phyloP scores from a whole-genome alignment of 2,113 vertebrate species.

The Polypterus bichir region DNA sequence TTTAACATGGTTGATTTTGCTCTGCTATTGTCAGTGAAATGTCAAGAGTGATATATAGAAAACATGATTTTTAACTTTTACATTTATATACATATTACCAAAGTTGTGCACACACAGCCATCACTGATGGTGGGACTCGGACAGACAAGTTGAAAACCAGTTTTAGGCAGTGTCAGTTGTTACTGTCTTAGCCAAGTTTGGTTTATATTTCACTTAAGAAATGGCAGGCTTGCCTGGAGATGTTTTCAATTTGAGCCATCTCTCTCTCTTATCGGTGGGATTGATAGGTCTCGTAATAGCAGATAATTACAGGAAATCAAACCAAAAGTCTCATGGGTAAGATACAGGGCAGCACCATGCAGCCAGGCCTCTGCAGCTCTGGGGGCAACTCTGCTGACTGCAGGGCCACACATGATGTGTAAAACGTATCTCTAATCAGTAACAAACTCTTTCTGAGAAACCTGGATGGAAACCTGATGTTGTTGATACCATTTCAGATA shows the following conservation, averaged over 20 bases:
- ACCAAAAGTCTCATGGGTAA: constrained; percentile 31
- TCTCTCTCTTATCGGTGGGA: constrained; percentile 46
- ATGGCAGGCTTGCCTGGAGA: constrained; percentile 20
- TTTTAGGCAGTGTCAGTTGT: too few species aligned
- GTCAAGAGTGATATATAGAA: too few species aligned
- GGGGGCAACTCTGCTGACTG: constrained; percentile 10
- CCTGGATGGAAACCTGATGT: constrained; percentile 9
- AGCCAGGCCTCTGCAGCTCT: constrained; percentile 2
- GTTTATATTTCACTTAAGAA: too few species aligned
- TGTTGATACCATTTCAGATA: not conserved
- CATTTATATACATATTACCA: too few species aligned
- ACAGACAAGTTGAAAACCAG: too few species aligned
- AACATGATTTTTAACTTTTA: too few species aligned
- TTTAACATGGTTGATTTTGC: too few species aligned
- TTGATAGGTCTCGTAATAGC: constrained; percentile 56
- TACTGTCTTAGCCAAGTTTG: too few species aligned
- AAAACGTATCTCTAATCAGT: constrained; percentile 28
- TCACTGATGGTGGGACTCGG: too few species aligned
- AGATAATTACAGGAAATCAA: constrained; percentile 62
- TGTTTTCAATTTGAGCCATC: constrained; percentile 45
- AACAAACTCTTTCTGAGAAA: constrained; percentile 5
- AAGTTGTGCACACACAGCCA: too few species aligned
- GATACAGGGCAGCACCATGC: constrained; percentile 7
- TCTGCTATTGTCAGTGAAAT: too few species aligned
- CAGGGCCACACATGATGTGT: constrained; percentile 41